Evolutionary conservation across 2,888 invertebrate genomes (phyloP), one percentile per base, ranked within the genome.

Genomic region (Diarsia brunnea): DNA sequence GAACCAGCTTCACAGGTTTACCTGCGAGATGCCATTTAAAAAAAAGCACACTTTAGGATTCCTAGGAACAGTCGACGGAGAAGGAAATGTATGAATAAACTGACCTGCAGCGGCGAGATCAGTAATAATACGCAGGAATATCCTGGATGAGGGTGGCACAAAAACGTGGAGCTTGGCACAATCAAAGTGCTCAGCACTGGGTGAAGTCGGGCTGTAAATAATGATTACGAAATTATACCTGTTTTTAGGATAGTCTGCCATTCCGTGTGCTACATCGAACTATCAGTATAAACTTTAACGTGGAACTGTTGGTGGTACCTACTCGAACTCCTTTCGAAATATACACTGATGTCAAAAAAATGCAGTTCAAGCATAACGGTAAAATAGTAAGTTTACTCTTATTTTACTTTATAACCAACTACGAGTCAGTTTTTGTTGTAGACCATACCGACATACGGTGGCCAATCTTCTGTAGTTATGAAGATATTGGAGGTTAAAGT

Each of bases 181-280:
- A 51, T 31, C 31, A 60, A 27, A 24, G 60, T 49, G 11, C 11
- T 1, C 11, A 45, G 45, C 11, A 45, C 5, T 45, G 45, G 45
- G 45, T 4, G 45, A 45, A 45, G 45, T 45, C 45, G 45, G 45
- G 45, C 45, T 45, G 45, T 45, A 11, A 8, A 65, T 45, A 11
- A 45, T 47, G 14, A 47, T 14, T 10, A 45, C 11, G 45, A 45
- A 38, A n/a, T 24, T 7, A 51, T 51, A 24, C 24, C 31, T 7
- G 60, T 91, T 91, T 91, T 74, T 88, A 94, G 94, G 90, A 88
- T 38, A 87, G 82, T 63, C 72, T 94, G 14, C 89, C 90, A 4
- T 87, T 94, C 58, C 77, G 81, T 71, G 92, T 94, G 11, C 64
- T 86, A 19, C 87, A 87, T 61, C 89, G 92, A 66, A 89, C 84